Evolutionary conservation across 2,888 invertebrate genomes (phyloP).

Genomic region (Acholoe squamosa): DNA sequence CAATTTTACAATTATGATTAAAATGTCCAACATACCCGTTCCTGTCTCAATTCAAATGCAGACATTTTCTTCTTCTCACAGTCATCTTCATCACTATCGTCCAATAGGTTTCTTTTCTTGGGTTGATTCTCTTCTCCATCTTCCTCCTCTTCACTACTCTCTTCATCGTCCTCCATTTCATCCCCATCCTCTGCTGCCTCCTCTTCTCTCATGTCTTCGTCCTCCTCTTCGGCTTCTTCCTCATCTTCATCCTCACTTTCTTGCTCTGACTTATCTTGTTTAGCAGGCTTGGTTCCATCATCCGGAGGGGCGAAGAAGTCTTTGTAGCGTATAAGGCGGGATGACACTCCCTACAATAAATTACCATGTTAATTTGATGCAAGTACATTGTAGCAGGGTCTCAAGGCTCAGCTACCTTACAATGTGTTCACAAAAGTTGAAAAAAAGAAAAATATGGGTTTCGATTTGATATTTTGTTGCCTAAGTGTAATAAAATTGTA

Average conservation of each 20-base stretch:
- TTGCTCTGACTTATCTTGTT: constrained; percentile 59
- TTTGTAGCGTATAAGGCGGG: constrained; percentile 73
- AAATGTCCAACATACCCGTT: constrained; percentile 81
- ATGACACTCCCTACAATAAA: constrained; percentile 37
- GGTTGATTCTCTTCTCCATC: neutral
- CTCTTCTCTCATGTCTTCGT: neutral
- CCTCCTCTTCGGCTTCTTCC: neutral
- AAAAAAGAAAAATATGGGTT: no score
- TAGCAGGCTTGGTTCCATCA: constrained; percentile 66
- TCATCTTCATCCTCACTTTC: neutral
- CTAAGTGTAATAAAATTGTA: no score
- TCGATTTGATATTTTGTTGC: no score
- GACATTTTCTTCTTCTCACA: constrained; percentile 84
- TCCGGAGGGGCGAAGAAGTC: constrained; percentile 81
- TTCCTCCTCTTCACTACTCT: constrained; percentile 68
- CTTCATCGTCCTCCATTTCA: constrained; percentile 67
- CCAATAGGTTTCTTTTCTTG: constrained; percentile 63
- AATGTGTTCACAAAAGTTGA: no score
- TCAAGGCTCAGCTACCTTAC: no score
- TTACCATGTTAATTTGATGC: no score
- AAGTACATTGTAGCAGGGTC: no score
- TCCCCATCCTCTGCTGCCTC: constrained; percentile 11
- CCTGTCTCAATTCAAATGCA: constrained; percentile 90
- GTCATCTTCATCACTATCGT: constrained; percentile 74
- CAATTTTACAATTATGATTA: no score